A percentile compares a stretch with the other conserved stretches of the same genome.
Evolutionary conservation across 2,797 vertebrate species (phyloP).

Genomic region (Tragopan temminckii): DNA sequence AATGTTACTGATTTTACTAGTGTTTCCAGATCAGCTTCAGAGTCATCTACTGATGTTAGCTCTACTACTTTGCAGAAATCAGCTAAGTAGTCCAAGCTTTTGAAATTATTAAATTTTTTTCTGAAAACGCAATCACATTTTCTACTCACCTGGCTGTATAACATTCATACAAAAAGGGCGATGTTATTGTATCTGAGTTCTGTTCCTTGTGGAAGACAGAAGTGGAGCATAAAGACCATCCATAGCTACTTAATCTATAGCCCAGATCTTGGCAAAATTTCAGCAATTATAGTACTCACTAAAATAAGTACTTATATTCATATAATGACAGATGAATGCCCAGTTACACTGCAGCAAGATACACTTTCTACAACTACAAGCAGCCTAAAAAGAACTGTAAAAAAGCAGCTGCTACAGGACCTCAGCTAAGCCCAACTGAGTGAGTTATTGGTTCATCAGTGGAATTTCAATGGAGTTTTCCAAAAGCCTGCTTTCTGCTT

Average conservation of each 20-base stretch:
- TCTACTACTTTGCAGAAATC: not conserved
- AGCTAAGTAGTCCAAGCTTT: not conserved
- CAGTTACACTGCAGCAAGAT: not conserved
- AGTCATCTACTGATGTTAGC: not conserved
- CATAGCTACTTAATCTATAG: not conserved
- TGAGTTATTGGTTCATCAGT: not conserved
- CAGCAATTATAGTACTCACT: not conserved
- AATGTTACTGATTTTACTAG: not conserved
- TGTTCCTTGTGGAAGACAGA: not conserved
- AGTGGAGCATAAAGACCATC: not conserved
- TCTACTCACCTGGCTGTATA: not conserved
- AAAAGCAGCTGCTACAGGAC: not conserved
- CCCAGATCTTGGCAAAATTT: not conserved
- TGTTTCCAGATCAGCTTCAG: not conserved
- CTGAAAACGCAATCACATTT: not conserved
- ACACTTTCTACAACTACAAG: not conserved
- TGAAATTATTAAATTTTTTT: not conserved
- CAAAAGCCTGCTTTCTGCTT: not conserved
- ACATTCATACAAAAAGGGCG: not conserved
- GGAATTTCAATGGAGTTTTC: not conserved
- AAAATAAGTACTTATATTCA: not conserved
- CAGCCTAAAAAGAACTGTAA: not conserved
- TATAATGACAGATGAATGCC: not conserved
- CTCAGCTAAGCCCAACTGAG: accelerated
- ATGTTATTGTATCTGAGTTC: not conserved